These are phyloP conservation scores for Amphibalanus amphitrite DNA, from an alignment of 1,140 invertebrate genomes.

Conservation along the genomic window DNA sequence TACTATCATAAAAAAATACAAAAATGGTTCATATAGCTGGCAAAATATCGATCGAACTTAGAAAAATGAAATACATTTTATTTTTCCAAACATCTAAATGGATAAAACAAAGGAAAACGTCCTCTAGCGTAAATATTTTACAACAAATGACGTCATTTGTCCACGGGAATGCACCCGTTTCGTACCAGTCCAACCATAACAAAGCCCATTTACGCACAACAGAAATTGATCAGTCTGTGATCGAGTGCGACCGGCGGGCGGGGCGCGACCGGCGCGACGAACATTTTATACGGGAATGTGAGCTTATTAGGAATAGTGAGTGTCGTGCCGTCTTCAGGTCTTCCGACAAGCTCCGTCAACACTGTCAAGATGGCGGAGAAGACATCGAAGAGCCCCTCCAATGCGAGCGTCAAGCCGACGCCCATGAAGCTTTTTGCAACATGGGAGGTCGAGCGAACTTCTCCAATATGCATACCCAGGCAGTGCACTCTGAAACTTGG, in stretches of 20 bases:
- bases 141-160: not conserved
- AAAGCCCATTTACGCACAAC: not conserved
- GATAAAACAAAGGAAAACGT: no score
- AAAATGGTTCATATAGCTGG: no score
- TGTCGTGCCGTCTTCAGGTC: not conserved
- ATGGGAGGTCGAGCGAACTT: conserved; percentile 92
- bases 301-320: no score
- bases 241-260: not conserved
- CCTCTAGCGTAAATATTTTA: no score
- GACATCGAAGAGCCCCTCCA: not conserved
- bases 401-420: conserved; percentile 49
- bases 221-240: not conserved
- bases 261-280: no score
- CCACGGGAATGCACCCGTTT: not conserved
- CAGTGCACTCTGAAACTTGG: conserved; percentile 80
- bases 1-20: no score
- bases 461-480: conserved; percentile 92
- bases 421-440: conserved; percentile 95
- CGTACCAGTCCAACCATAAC: not conserved
- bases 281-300: no score
- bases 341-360: not conserved
- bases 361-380: not conserved
- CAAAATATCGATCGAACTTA: no score
- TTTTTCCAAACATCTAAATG: no score
- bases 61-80: no score